Evolutionary conservation across 2,888 invertebrate species (phyloP), one percentile per base, ranked within the genome.

Genomic region (Pseudeuparius sepicola): DNA sequence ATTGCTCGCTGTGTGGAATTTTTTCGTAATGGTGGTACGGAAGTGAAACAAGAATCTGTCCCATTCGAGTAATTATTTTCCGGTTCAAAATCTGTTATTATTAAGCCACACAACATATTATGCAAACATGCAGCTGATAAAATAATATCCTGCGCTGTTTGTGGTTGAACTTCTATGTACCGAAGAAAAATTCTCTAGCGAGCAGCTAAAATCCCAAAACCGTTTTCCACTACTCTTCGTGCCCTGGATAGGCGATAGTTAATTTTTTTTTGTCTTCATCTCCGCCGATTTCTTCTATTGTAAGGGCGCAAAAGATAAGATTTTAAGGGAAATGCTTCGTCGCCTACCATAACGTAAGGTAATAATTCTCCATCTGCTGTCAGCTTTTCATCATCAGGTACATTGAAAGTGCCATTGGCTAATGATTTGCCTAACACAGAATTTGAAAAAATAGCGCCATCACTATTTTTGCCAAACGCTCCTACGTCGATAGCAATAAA

Each of bases 401-500:
- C n/a, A n/a, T n/a, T n/a, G n/a, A n/a, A n/a, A n/a, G n/a, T n/a
- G n/a, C n/a, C n/a, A n/a, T n/a, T n/a, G n/a, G n/a, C n/a, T n/a
- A 40, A 40, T 13, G 27, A 31, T 35, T 31, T 36, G 13, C 39
- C 39, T 18, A 41, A 20, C 12, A 24, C n/a, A 33, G 36, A 41
- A 16, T 41, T 39, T 14, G 12, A 28, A 39, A 49, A 48, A 31
- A 52, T 46, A 4, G 41, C 42, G 18, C 46, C 44, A 41, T 50
- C 50, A 20, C 47, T 47, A 26, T 43, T 43, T 41, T 36, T 45
- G 11, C 50, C 49, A 36, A 43, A 37, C 29, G 47, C 34, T 7
- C 44, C 50, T n/a, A n/a, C n/a, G n/a, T n/a, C n/a, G n/a, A n/a
- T n/a, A n/a, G n/a, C n/a, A n/a, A n/a, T n/a, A n/a, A n/a, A n/a